Evolutionary conservation across 1,140 invertebrate species (phyloP).

Genomic region (Diuraphis noxia): DNA sequence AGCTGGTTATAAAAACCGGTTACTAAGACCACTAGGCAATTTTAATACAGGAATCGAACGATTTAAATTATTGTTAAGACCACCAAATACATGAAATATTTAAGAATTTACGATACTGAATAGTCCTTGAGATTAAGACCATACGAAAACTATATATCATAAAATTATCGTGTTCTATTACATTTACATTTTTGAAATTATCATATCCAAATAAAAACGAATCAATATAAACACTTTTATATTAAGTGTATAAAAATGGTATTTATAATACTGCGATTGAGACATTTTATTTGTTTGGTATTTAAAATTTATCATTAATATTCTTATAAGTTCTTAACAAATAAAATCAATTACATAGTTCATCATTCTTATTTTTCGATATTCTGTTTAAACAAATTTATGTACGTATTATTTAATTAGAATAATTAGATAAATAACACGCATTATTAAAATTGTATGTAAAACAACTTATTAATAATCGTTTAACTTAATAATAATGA

Average conservation of each 20-base stretch:
- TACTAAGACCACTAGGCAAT: background rate
- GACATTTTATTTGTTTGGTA: background rate
- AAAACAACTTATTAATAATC: background rate
- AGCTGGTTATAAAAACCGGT: constrained; percentile 28
- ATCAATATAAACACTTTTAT: background rate
- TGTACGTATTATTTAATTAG: background rate
- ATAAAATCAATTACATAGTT: too few relatives aligned
- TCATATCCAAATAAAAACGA: background rate
- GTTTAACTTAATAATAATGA: background rate
- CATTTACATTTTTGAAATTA: background rate
- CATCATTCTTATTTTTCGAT: background rate
- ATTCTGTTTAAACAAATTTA: background rate
- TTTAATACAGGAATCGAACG: background rate
- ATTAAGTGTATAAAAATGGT: background rate
- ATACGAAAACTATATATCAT: background rate
- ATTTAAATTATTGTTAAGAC: background rate
- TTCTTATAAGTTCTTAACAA: background rate
- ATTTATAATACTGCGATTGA: background rate
- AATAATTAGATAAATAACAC: background rate
- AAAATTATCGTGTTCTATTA: background rate
- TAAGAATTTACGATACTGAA: background rate
- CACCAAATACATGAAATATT: background rate
- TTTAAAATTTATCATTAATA: constrained; percentile 12
- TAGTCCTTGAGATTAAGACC: background rate
- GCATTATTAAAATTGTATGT: background rate